A percentile compares a stretch with the other conserved stretches of the same genome.
Evolutionary conservation across 2,888 invertebrate species (phyloP).

Genomic region (Macropis europaea): DNA sequence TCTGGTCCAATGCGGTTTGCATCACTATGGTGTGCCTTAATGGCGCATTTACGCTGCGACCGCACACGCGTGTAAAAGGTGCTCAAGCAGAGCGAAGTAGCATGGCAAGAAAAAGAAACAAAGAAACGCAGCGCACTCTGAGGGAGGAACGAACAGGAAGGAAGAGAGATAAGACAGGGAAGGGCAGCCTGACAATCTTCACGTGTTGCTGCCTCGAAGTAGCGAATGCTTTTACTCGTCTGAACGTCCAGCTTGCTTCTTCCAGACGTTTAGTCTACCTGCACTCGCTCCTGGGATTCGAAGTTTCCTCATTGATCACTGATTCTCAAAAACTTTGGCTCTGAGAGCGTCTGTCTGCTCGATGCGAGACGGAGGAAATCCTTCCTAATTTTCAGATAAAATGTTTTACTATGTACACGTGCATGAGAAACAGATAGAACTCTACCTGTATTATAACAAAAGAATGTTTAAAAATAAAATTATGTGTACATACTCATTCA

Average conservation of each 20-base stretch:
- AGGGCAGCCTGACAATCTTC: slow-evolving; percentile 56
- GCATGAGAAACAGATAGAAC: too few species aligned
- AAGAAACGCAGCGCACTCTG: slow-evolving; percentile 1
- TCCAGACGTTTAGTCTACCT: slow-evolving; percentile 12
- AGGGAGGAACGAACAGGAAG: slow-evolving; percentile 4
- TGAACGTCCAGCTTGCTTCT: slow-evolving; percentile 4
- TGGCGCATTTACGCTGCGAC: slow-evolving; percentile 59
- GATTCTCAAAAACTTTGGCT: too few species aligned
- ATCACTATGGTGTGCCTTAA: slow-evolving; percentile 34
- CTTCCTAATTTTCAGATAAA: too few species aligned
- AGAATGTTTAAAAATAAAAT: too few species aligned
- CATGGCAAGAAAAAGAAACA: slow-evolving; percentile 1
- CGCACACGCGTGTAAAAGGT: slow-evolving; percentile 55
- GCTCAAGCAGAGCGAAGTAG: slow-evolving; percentile 31
- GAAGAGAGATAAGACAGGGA: slow-evolving; percentile 35
- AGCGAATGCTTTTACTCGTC: slow-evolving; percentile 55
- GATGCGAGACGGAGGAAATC: too few species aligned
- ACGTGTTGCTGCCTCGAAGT: slow-evolving; percentile 60
- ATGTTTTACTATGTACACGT: too few species aligned
- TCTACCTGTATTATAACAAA: too few species aligned
- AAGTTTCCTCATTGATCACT: not conserved
- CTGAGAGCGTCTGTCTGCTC: too few species aligned
- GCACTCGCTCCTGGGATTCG: slow-evolving; percentile 10
- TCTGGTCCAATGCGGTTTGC: slow-evolving; percentile 32
- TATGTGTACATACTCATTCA: too few species aligned